Percentiles rank a stretch among this genome's conserved stretches.
These are phyloP conservation scores for Drosophila persimilis DNA, from an alignment of 1,140 invertebrate genomes.

Conservation along the genomic window DNA sequence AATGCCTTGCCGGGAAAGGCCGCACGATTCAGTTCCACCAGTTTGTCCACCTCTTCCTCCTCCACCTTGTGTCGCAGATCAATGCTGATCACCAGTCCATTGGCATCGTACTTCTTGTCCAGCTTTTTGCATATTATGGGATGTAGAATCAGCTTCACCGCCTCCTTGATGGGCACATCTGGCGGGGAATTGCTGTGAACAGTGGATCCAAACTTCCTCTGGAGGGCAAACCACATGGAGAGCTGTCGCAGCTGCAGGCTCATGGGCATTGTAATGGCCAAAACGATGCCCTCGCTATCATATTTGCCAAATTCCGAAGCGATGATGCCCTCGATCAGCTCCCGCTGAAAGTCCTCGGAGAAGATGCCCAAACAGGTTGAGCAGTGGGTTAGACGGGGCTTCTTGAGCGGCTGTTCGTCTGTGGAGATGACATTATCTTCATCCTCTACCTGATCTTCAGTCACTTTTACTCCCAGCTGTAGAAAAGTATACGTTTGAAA, in stretches of 20 bases:
- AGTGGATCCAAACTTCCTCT: conserved; percentile 73
- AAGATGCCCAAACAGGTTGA: conserved; percentile 87
- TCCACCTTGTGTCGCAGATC: conserved; percentile 65
- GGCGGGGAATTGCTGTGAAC: conserved; percentile 55
- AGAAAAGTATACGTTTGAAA: not conserved
- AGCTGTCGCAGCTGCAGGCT: conserved; percentile 82
- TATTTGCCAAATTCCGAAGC: conserved; percentile 79
- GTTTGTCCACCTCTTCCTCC: conserved; percentile 50
- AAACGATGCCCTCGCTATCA: conserved; percentile 80
- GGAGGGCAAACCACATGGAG: conserved; percentile 83
- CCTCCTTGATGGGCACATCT: conserved; percentile 78
- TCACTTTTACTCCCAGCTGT: conserved; percentile 56
- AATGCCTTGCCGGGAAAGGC: conserved; percentile 57
- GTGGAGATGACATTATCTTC: not conserved
- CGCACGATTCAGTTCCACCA: conserved; percentile 47
- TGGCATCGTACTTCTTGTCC: conserved; percentile 65
- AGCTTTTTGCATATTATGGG: conserved; percentile 65
- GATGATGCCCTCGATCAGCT: conserved; percentile 83
- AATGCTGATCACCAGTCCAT: conserved; percentile 76
- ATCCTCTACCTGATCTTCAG: not conserved
- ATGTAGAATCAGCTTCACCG: conserved; percentile 71
- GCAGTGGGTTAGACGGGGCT: conserved; percentile 84
- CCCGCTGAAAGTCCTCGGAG: conserved; percentile 83
- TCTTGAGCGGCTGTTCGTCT: conserved; percentile 61
- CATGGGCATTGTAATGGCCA: conserved; percentile 83